Percentiles rank a stretch among this genome's conserved stretches.
Conservation (phyloP, 2,888 invertebrate genomes). For the Caenorhabditis wallacei region DNA sequence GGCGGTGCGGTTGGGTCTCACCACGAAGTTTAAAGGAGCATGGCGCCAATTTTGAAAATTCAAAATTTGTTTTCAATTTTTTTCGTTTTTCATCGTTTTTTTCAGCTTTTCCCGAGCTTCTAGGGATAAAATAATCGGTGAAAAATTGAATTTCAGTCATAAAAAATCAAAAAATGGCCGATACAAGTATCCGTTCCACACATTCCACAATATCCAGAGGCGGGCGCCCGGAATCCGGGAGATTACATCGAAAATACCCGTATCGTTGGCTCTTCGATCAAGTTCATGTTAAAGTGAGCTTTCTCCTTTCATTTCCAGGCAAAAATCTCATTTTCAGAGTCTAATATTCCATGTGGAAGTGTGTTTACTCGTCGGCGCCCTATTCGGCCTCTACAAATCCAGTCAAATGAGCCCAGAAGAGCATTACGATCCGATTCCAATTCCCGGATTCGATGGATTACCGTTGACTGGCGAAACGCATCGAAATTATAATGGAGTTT, state of each 20-base stretch:
- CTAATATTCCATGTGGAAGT: slow-evolving; percentile 55
- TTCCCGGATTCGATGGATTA: slow-evolving; percentile 58
- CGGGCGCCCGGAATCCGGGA: slow-evolving; percentile 55
- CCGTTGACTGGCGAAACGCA: not conserved
- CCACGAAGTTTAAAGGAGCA: not conserved
- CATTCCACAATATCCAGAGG: slow-evolving; percentile 32
- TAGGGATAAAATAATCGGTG: not conserved
- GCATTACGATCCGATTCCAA: slow-evolving; percentile 18
- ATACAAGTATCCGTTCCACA: slow-evolving; percentile 45
- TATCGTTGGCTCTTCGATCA: slow-evolving; percentile 64
- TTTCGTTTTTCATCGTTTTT: not conserved
- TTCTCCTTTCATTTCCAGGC: not conserved
- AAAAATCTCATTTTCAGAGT: slow-evolving; percentile 27
- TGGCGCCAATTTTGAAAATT: slow-evolving; percentile 3
- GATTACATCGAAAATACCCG: slow-evolving; percentile 47
- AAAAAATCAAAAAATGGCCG: slow-evolving; percentile 15
- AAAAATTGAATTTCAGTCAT: not conserved
- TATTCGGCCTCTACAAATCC: slow-evolving; percentile 29
- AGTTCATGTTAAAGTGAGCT: slow-evolving; percentile 55
- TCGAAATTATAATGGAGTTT: not conserved
- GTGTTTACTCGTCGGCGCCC: slow-evolving; percentile 13
- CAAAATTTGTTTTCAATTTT: not conserved
- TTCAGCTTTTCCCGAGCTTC: not conserved
- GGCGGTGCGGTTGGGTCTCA: not conserved
- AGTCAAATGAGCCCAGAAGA: slow-evolving; percentile 29